Conservation (phyloP, 2,797 vertebrate genomes). For the Tachyglossus aculeatus region DNA sequence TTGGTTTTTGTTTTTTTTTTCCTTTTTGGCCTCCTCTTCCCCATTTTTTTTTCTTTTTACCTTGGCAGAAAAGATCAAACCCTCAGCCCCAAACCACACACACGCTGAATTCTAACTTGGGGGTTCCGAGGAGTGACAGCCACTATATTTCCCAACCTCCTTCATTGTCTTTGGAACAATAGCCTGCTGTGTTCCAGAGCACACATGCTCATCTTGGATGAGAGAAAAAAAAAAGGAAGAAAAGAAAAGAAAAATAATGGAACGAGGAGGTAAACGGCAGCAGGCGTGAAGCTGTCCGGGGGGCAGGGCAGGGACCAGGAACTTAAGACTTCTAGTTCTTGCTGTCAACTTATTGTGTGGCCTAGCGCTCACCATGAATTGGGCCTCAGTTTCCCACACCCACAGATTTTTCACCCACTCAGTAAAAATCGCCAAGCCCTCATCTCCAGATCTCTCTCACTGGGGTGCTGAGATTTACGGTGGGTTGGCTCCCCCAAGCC, state of each 20-base stretch:
- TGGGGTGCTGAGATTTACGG: too few species aligned
- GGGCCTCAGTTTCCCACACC: too few species aligned
- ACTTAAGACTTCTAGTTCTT: too few species aligned
- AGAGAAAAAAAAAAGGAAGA: neutral
- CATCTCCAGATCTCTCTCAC: too few species aligned
- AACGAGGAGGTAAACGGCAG: neutral
- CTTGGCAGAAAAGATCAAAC: neutral
- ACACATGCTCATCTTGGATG: neutral
- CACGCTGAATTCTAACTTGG: neutral
- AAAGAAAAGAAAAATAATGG: neutral
- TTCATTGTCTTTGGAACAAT: slow-evolving; percentile 4
- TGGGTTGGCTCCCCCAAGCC: too few species aligned
- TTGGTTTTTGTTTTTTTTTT: too few species aligned
- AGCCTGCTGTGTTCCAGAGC: neutral
- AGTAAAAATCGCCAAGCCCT: too few species aligned
- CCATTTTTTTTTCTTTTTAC: too few species aligned
- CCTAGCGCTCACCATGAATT: too few species aligned
- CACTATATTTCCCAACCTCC: neutral
- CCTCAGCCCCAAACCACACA: neutral
- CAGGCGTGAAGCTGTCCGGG: neutral
- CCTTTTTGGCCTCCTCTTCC: too few species aligned
- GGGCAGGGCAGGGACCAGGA: accelerated
- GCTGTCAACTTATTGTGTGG: too few species aligned
- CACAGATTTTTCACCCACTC: too few species aligned
- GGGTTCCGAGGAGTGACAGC: neutral